Evolutionary conservation across 1,140 invertebrate species (phyloP), one percentile per base, ranked within the genome.

Genomic region (Ctenoplectra terminalis): DNA sequence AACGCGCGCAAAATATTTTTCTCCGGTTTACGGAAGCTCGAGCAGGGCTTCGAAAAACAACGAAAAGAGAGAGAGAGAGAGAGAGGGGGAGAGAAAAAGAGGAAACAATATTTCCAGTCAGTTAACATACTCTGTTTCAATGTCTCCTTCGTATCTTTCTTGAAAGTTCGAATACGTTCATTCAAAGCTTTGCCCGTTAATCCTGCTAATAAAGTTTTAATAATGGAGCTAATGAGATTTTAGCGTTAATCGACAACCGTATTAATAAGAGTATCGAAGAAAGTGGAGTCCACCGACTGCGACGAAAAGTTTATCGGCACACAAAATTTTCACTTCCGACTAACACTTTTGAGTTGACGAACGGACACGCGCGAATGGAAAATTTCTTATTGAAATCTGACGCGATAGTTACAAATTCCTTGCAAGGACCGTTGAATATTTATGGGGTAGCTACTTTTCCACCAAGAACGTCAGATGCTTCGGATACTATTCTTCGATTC

Each of bases 181-280:
- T 11, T 48, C 43, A 7, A 34, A 34, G 58, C 43, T 13, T 61
- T 11, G 31, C 7, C 46, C n/a, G 46, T 75, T 64, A 64, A 75
- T 43, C 8, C 29, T 20, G 48, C 26, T 77, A 77, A 77, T 77
- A 69, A 77, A 58, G 48, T 77, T 77, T 77, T 69, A 58, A 69
- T 56, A 46, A n/a, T 20, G 26, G 7, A 11, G 0, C 63, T 11
- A 7, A n/a, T 13, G 29, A 34, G 40, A 46, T 69, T 69, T 69
- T n/a, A 43, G 63, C 37, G 26, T 3, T 37, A n/a, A 20, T 1
- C 26, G 40, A 13, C 2, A 26, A 46, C 20, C 26, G 26, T 58
- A 48, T 64, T 64, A 64, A 64, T 64, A 64, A 64, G 61, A 43
- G n/a, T 64, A 64, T 64, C 61, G 61, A 40, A 43, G 34, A 20